Base-by-base conservation (phyloP, 2,797 vertebrate genomes). In the Setipinna tenuifilis region DNA sequence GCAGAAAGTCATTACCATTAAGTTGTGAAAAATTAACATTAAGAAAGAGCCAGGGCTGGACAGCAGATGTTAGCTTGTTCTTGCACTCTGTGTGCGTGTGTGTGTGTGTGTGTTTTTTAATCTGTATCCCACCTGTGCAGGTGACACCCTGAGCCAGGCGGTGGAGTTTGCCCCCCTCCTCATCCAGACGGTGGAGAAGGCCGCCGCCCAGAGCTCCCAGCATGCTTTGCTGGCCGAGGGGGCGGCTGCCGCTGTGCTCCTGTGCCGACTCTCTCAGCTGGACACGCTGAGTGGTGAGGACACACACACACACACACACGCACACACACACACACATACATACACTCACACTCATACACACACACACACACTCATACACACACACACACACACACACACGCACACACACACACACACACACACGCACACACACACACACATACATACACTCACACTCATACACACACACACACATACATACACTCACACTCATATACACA, bases 111-210 rank as follows among this genome's bases (percentile, higher is more conserved):
- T 50, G 61, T 85, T 16, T 11, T 12, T 57, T 3, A 48, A 23
- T 35, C 10, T 83, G n/a, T 87, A 78, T 81, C 88, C n/a, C 23
- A 83, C 46, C 35, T 91, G 84, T 88, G 71, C 88, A 99, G 98
- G 98, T 83, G 98, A 99, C 92, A 97, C 96, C 0, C 91, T 99
- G 44, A 87, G 94, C 81, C 98, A 98, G 91, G 97, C 96, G 3
- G 86, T 94, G 84, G 97, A 96, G 75, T 93, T 99, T 59, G 87
- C 97, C 80, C 96, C 97, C 0, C 85, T 98, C 91, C 96, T 99
- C 81, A 91, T 97, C 87, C 98, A 99, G 93, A 96, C 96, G 0
- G 96, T 99, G 75, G 98, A 99, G 90, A 99, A 99, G 92, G 97
- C 97, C 16, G 95, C 95, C 2, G 94, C 97, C 14, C 98, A 99